These are phyloP conservation scores for Phania funesta DNA, from an alignment of 2,888 invertebrate genomes.

Conservation along the genomic window DNA sequence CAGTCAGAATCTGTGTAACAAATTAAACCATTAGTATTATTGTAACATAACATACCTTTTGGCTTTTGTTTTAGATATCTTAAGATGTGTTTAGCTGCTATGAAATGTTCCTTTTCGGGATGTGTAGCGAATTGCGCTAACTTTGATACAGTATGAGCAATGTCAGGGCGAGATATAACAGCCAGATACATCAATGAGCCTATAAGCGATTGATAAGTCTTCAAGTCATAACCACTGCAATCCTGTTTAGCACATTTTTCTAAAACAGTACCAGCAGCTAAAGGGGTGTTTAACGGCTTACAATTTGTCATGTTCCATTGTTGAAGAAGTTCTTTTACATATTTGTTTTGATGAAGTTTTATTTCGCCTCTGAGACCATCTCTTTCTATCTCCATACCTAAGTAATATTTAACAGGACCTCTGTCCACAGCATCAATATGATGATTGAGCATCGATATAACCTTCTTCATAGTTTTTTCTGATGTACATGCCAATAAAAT, in stretches of 20 bases:
- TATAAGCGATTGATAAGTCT: too few relatives aligned
- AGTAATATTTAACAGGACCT: slow-evolving; percentile 41
- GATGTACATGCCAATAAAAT: too few relatives aligned
- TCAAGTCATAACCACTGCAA: background rate
- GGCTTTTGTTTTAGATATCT: slow-evolving; percentile 42
- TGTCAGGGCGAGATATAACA: too few relatives aligned
- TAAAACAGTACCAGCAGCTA: slow-evolving; percentile 43
- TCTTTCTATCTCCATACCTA: slow-evolving; percentile 58
- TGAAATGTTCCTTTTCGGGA: slow-evolving; percentile 63
- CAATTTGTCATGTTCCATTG: slow-evolving; percentile 50
- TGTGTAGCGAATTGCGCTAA: slow-evolving; percentile 60
- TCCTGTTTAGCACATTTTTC: background rate
- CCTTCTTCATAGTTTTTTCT: too few relatives aligned
- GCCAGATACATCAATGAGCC: too few relatives aligned
- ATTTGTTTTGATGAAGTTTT: slow-evolving; percentile 30
- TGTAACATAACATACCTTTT: slow-evolving; percentile 14
- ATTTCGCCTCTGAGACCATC: slow-evolving; percentile 39
- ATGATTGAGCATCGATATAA: too few relatives aligned
- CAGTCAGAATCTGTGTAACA: background rate
- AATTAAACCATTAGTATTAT: slow-evolving; percentile 18
- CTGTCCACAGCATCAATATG: background rate
- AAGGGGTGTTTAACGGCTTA: slow-evolving; percentile 42
- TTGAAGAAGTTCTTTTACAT: slow-evolving; percentile 25
- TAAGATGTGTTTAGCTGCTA: slow-evolving; percentile 58
- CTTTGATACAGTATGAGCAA: too few relatives aligned